Base-by-base conservation (phyloP, 2,113 vertebrate species). In the Eulemur rufifrons region DNA sequence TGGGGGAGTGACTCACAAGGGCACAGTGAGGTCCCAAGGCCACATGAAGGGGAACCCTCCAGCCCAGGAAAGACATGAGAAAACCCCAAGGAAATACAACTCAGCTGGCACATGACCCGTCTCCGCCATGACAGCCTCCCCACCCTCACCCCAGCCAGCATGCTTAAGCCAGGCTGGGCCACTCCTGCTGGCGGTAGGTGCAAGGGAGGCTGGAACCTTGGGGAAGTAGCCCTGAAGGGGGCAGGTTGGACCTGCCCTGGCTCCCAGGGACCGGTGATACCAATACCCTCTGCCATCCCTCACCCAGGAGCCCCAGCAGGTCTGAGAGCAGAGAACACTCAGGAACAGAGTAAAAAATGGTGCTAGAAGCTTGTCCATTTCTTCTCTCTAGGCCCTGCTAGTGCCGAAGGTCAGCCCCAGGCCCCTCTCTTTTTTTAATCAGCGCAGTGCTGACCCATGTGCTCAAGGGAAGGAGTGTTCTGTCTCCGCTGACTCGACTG, bases 1-100 rank as follows among this genome's bases (percentile, higher is more conserved):
- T 54, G 71, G 45, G 54, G 66, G 56, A 77, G 66, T 96, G 98
- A 98, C 95, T 97, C 93, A 86, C 50, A 6, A 78, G 83, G 86
- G 56, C 83, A 93, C 52, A 82, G 42, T 17, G 78, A 85, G 54
- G 86, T 45, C 25, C 82, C 64, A 32, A 74, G 39, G 84, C 25
- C 86, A 82, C 84, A 50, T 56, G 54, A 56, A 56, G 54, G 85
- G 50, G 71, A 94, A 85, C 32, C 54, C 88, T 78, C 69, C 80
- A 37, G 77, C 50, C 76, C 13, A 17, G 4, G 11, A n/a, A 63
- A 63, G 69, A 20, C 1, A 25, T 14, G 68, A 86, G 39, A 83
- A 93, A 92, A 74, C 56, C 45, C 82, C 78, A 64, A 64, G 82
- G 68, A 15, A 89, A 84, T 1, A 34, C 52, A 52, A 12, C 13